Evolutionary conservation across 1,140 invertebrate genomes (phyloP).

Genomic region (Muscidifurax raptorellus): DNA sequence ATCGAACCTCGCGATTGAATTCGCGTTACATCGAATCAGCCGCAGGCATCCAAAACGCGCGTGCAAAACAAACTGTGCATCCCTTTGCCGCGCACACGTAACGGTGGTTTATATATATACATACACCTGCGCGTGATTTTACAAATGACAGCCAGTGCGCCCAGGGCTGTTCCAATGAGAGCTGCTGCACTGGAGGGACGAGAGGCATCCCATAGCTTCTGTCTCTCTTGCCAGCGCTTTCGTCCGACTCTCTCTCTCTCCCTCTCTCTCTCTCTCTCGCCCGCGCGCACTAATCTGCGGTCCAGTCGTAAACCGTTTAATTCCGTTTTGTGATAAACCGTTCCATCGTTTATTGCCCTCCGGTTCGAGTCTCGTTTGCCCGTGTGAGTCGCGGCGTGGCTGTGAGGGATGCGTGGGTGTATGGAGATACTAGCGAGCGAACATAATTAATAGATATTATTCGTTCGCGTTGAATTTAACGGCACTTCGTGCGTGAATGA

Average conservation of each 20-base stretch:
- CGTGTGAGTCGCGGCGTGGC: not conserved
- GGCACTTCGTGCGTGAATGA: conserved; percentile 55
- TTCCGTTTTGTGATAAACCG: conserved; percentile 75
- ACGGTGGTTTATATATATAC: not conserved
- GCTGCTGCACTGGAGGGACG: not conserved
- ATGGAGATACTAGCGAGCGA: conserved; percentile 61
- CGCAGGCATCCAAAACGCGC: not conserved
- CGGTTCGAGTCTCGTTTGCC: conserved; percentile 50
- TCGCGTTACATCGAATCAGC: conserved; percentile 18
- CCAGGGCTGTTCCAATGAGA: not conserved
- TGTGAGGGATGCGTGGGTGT: conserved; percentile 27
- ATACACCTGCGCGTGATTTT: conserved; percentile 26
- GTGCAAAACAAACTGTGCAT: not conserved
- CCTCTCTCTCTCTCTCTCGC: too few relatives aligned
- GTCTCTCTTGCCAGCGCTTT: conserved; percentile 58
- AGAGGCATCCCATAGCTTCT: not conserved
- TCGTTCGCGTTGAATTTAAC: conserved; percentile 65
- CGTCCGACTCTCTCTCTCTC: conserved; percentile 71
- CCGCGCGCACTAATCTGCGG: conserved; percentile 72
- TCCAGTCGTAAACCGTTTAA: conserved; percentile 75
- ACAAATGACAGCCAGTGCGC: conserved; percentile 22
- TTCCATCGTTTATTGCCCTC: conserved; percentile 65
- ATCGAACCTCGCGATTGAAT: conserved; percentile 33
- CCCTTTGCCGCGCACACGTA: not conserved
- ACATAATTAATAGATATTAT: conserved; percentile 75